A percentile compares a stretch with the other conserved stretches of the same genome.
These are phyloP conservation scores for Danio choprae DNA, from an alignment of 2,797 vertebrate species.

Conservation along the genomic window DNA sequence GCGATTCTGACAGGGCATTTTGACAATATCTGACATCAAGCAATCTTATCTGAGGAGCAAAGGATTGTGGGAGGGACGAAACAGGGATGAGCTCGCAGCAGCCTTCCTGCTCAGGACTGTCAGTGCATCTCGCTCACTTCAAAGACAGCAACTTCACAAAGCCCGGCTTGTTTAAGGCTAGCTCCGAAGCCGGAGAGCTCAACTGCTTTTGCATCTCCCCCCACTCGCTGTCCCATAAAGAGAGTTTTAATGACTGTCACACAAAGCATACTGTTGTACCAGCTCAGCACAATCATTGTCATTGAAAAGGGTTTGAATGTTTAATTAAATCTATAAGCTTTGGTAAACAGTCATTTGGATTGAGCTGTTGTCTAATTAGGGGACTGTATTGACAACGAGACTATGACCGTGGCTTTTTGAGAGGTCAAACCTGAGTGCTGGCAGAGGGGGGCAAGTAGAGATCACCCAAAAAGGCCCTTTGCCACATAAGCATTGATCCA, in stretches of 20 bases:
- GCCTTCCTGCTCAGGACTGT: constrained; percentile 30
- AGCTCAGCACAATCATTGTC: constrained; percentile 56
- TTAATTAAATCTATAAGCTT: constrained; percentile 56
- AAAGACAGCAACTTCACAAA: constrained; percentile 63
- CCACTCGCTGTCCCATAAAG: constrained; percentile 52
- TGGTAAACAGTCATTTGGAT: constrained; percentile 56
- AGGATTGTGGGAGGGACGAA: constrained; percentile 42
- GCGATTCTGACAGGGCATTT: neutral
- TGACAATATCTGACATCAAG: constrained; percentile 45
- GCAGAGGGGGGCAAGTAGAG: constrained; percentile 16
- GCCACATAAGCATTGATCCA: constrained; percentile 34
- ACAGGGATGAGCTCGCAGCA: constrained; percentile 41
- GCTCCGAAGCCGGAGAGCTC: constrained; percentile 52
- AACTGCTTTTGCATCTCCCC: constrained; percentile 50
- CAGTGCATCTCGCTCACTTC: constrained; percentile 57
- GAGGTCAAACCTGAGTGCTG: constrained; percentile 31
- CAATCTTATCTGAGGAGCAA: constrained; percentile 41
- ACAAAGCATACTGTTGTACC: constrained; percentile 62
- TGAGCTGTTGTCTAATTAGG: constrained; percentile 47
- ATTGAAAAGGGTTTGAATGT: constrained; percentile 54
- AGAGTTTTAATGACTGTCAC: constrained; percentile 61
- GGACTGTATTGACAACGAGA: constrained; percentile 36
- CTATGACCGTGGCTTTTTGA: constrained; percentile 25
- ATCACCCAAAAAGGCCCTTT: constrained; percentile 14
- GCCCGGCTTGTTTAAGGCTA: constrained; percentile 61